Evolutionary conservation across 2,888 invertebrate genomes (phyloP).

Genomic region (Actias luna): DNA sequence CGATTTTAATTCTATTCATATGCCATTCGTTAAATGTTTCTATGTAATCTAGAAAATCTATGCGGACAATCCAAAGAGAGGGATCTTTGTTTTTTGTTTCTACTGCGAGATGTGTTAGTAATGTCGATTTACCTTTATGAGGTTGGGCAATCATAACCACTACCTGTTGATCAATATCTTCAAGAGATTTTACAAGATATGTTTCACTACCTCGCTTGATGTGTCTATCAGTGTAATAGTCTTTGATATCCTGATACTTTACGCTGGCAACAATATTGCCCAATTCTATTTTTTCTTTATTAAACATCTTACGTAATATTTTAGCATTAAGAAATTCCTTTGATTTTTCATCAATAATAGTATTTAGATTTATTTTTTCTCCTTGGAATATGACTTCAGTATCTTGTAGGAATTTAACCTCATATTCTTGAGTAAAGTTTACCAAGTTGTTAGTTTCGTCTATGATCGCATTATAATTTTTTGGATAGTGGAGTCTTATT

Average conservation of each 20-base stretch:
- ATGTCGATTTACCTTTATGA: conserved; percentile 42
- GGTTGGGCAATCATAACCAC: conserved; percentile 38
- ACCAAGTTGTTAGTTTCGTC: conserved; percentile 32
- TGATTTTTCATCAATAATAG: conserved; percentile 31
- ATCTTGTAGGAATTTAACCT: conserved; percentile 30
- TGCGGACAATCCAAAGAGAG: conserved; percentile 40
- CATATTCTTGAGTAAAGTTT: conserved; percentile 32
- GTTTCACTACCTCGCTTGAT: conserved; percentile 27
- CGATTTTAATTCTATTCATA: conserved; percentile 22
- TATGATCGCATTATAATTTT: conserved; percentile 22
- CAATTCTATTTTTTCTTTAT: conserved; percentile 37
- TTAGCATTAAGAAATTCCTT: conserved; percentile 33
- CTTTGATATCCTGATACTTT: conserved; percentile 37
- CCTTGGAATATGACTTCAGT: conserved; percentile 38
- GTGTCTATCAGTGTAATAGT: conserved; percentile 35
- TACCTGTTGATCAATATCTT: conserved; percentile 35
- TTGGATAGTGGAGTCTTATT: conserved; percentile 20
- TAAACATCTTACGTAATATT: conserved; percentile 33
- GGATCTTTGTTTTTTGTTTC: conserved; percentile 36
- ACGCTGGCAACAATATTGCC: conserved; percentile 31
- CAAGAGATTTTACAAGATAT: conserved; percentile 32
- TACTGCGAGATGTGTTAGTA: conserved; percentile 40
- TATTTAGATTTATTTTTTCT: conserved; percentile 28
- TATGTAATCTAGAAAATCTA: conserved; percentile 35
- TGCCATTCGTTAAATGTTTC: conserved; percentile 34